A percentile compares a stretch with the other conserved stretches of the same genome.
Evolutionary conservation across 1,140 invertebrate genomes (phyloP).

Genomic region (Procambarus clarkii): DNA sequence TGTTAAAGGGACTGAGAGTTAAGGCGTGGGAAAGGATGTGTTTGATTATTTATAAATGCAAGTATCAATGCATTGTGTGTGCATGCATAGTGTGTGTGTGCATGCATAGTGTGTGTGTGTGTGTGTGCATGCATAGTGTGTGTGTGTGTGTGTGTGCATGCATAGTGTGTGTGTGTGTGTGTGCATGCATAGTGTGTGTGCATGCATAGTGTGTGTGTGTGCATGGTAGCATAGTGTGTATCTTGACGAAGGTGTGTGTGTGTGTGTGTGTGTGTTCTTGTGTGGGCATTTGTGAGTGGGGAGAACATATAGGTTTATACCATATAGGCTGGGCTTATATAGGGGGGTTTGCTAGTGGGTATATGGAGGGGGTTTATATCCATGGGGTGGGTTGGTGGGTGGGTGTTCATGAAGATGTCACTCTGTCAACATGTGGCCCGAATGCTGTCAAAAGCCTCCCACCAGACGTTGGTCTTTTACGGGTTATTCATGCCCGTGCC

Average conservation of each 20-base stretch:
- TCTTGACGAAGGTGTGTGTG: conserved; percentile 8
- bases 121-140: too few relatives aligned
- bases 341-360: neutral
- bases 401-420: neutral
- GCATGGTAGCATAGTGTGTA: neutral
- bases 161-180: conserved; percentile 36
- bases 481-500: too few relatives aligned
- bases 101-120: neutral
- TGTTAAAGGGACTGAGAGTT: too few relatives aligned
- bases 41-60: too few relatives aligned
- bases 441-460: too few relatives aligned
- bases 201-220: conserved; percentile 31
- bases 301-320: too few relatives aligned
- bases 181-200: neutral
- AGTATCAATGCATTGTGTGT: neutral
- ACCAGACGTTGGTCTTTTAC: too few relatives aligned
- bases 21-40: too few relatives aligned
- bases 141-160: conserved; percentile 38
- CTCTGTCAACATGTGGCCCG: too few relatives aligned
- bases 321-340: too few relatives aligned
- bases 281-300: conserved; percentile 18
- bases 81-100: conserved; percentile 32
- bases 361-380: neutral
- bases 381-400: neutral
- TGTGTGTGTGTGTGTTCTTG: conserved; percentile 40